A percentile compares a stretch with the other conserved stretches of the same genome.
phyloP scores from a whole-genome alignment of 2,888 invertebrate genomes.

The Amphiduros pacificus region DNA sequence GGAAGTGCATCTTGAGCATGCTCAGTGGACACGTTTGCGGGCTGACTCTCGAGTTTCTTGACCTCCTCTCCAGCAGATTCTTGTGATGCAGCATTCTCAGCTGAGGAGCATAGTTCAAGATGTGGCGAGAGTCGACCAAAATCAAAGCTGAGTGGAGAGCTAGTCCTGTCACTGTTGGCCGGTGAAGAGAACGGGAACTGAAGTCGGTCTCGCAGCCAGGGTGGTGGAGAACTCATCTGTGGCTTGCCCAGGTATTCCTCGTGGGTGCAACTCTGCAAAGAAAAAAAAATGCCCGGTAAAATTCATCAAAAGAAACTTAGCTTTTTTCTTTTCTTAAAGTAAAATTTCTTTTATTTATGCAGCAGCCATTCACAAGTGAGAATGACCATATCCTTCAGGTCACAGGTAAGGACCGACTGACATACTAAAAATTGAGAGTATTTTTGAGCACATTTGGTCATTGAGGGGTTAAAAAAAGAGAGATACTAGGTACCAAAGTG shows the following conservation, averaged over 20 bases:
- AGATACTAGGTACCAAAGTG: no score
- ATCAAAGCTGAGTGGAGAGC: neutral
- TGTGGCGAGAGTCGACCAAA: neutral
- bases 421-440: no score
- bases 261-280: slow-evolving; percentile 37
- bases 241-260: slow-evolving; percentile 43
- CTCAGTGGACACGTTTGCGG: neutral
- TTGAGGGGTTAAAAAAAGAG: no score
- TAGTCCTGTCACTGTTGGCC: neutral
- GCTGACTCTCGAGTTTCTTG: neutral
- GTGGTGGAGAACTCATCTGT: slow-evolving; percentile 49
- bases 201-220: slow-evolving; percentile 46
- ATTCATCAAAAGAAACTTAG: no score
- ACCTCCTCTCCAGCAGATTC: neutral
- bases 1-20: no score
- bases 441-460: no score
- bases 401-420: no score
- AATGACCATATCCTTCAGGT: neutral
- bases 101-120: neutral
- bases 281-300: no score
- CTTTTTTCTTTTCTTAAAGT: no score
- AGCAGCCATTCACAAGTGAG: neutral
- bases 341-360: no score
- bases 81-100: neutral
- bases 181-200: slow-evolving; percentile 8